Percentiles rank a stretch among this genome's conserved stretches.
Evolutionary conservation across 2,113 vertebrate species (phyloP).

Genomic region (Dipodomys ordii): DNA sequence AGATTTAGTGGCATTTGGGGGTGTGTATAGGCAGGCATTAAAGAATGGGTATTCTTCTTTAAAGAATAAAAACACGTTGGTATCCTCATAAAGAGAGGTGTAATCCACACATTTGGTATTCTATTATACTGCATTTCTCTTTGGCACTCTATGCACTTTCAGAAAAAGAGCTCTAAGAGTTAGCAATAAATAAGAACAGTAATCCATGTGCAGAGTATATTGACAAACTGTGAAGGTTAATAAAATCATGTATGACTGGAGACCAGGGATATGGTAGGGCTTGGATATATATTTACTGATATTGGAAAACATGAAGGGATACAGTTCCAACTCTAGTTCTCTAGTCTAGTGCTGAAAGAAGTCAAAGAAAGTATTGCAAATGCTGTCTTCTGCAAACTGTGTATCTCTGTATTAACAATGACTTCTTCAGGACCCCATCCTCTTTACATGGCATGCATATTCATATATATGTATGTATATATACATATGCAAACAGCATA

Average conservation of each 20-base stretch:
- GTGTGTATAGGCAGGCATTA: slow-evolving; percentile 68
- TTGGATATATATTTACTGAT: too few relatives aligned
- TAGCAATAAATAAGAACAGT: slow-evolving; percentile 18
- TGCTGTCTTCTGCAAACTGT: too few relatives aligned
- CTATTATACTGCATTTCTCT: not conserved
- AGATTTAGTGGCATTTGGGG: slow-evolving; percentile 80
- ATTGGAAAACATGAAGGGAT: too few relatives aligned
- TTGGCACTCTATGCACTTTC: slow-evolving; percentile 3
- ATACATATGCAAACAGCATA: not conserved
- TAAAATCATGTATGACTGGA: too few relatives aligned
- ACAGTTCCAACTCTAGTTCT: too few relatives aligned
- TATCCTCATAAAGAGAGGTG: slow-evolving; percentile 54
- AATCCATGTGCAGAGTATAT: not conserved
- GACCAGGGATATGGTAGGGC: too few relatives aligned
- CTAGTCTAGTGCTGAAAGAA: too few relatives aligned
- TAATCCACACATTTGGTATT: slow-evolving; percentile 37
- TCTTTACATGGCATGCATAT: too few relatives aligned
- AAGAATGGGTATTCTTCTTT: slow-evolving; percentile 69
- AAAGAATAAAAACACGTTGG: slow-evolving; percentile 51
- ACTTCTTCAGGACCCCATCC: too few relatives aligned
- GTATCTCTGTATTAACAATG: too few relatives aligned
- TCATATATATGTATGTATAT: too few relatives aligned
- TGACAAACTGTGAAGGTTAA: not conserved
- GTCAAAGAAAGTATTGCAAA: too few relatives aligned
- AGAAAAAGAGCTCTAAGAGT: slow-evolving; percentile 19